Percentiles rank a stretch among this genome's conserved stretches.
Conservation (phyloP, 1,140 invertebrate genomes). For the Cyclargus thomasi region DNA sequence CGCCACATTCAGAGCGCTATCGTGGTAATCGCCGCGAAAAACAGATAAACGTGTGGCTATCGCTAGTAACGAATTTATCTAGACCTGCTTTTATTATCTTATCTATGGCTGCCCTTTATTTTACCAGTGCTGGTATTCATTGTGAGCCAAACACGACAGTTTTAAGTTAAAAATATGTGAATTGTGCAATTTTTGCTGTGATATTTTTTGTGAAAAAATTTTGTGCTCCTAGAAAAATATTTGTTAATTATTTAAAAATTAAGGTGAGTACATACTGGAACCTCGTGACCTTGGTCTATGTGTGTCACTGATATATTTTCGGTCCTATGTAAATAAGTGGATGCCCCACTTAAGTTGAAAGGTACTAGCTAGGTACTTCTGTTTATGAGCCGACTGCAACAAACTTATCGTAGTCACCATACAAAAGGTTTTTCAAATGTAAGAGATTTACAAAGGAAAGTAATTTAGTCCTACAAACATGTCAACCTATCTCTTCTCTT, state of each 20-base stretch:
- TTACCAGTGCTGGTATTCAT: slow-evolving; percentile 30
- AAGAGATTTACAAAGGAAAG: no score
- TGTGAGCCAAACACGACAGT: slow-evolving; percentile 2
- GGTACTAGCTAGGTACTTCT: background rate
- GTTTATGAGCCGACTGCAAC: no score
- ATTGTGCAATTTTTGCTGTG: background rate
- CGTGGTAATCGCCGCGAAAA: slow-evolving; percentile 58
- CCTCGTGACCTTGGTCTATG: background rate
- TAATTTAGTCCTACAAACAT: no score
- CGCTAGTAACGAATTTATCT: slow-evolving; percentile 65
- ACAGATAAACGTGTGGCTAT: slow-evolving; percentile 55
- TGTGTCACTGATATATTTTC: background rate
- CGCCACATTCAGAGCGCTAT: slow-evolving; percentile 49
- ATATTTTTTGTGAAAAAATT: background rate
- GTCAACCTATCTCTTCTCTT: no score
- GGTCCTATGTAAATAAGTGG: background rate
- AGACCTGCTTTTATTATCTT: slow-evolving; percentile 73
- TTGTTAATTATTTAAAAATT: background rate
- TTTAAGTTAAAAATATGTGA: background rate
- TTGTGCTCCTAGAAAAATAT: background rate
- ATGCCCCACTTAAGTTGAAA: background rate
- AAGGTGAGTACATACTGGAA: background rate
- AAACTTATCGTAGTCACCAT: no score
- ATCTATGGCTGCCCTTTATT: slow-evolving; percentile 62
- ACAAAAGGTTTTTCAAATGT: no score